Evolutionary conservation across 2,797 vertebrate species (phyloP), one percentile per base, ranked within the genome.

Genomic region (Mallotus villosus): DNA sequence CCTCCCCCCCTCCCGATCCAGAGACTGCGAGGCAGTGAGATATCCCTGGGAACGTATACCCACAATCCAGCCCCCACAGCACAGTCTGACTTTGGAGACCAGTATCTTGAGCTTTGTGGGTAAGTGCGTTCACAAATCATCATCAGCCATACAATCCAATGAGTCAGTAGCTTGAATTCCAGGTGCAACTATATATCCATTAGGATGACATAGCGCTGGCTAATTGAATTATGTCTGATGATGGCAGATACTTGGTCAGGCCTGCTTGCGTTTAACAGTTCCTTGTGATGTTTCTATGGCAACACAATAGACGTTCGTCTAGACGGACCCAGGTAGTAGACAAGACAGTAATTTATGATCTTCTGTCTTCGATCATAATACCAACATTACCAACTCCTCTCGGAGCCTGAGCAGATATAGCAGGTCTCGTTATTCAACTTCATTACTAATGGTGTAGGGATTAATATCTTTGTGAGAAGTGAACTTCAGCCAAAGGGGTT

Each of bases 21-120:
- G 46, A 24, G 27, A 68, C 51, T 34, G 66, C 8, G 53, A 32
- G 49, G 25, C 53, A 21, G 27, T 22, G 27, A 8, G 67, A 68
- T 68, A 68, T 59, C 67, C 67, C 55, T 68, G 67, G 67, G 67
- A 68, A 67, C 32, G 11, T 53, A 29, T 29, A 68, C n/a, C 32
- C n/a, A 25, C 27, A 53, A 53, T 25, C 16, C 21, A 51, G 21
- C 41, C 14, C 63, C 24, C 64, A 25, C 24, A 4, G 3, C 49
- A 25, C 25, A 5, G 46, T 51, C 46, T 63, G 63, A 46, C 21
- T 59, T 41, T 22, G 21, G 19, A 55, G 66, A 67, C 66, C 49
- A 17, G n/a, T 67, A 32, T 65, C 51, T 55, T 55, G 21, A n/a
- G 46, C 21, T 29, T 12, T 67, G 66, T 55, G 46, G 51, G 49